Conservation (phyloP, 2,888 invertebrate species). For the Acronicta leporina region DNA sequence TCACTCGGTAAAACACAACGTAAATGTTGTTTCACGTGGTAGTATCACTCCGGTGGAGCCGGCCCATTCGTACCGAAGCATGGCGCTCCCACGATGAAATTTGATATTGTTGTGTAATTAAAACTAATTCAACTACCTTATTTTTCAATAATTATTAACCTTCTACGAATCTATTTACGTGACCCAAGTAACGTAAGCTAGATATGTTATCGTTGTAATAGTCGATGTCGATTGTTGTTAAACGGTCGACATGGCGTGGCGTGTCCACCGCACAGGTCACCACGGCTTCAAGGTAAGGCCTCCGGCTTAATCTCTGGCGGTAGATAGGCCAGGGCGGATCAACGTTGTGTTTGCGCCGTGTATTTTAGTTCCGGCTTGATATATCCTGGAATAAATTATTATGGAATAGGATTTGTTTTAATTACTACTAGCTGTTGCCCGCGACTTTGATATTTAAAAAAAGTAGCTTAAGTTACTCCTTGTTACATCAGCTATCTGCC, state of each 20-base stretch:
- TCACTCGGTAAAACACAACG: no score
- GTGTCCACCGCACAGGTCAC: slow-evolving; percentile 58
- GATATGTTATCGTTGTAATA: slow-evolving; percentile 23
- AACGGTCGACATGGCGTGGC: slow-evolving; percentile 56
- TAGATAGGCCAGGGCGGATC: slow-evolving; percentile 73
- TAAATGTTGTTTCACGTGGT: no score
- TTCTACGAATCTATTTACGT: slow-evolving; percentile 3
- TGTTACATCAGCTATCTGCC: no score
- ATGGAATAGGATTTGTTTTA: slow-evolving; percentile 13
- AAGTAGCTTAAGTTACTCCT: no score
- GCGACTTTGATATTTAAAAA: no score
- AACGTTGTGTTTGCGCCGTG: slow-evolving; percentile 57
- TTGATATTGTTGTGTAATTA: no score
- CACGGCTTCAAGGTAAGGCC: slow-evolving; percentile 71
- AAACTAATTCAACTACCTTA: no score
- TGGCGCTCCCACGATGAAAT: no score
- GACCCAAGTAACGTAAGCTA: slow-evolving; percentile 20
- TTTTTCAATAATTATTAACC: not conserved
- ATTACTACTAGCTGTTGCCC: not conserved
- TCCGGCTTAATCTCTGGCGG: slow-evolving; percentile 70
- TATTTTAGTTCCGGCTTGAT: slow-evolving; percentile 35
- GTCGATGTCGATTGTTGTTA: slow-evolving; percentile 34
- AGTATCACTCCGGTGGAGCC: no score
- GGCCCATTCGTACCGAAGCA: no score
- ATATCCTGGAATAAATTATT: slow-evolving; percentile 1